Percentiles rank a stretch among this genome's conserved stretches.
phyloP scores from a whole-genome alignment of 2,888 invertebrate species.

The Hoplodrina ambigua region DNA sequence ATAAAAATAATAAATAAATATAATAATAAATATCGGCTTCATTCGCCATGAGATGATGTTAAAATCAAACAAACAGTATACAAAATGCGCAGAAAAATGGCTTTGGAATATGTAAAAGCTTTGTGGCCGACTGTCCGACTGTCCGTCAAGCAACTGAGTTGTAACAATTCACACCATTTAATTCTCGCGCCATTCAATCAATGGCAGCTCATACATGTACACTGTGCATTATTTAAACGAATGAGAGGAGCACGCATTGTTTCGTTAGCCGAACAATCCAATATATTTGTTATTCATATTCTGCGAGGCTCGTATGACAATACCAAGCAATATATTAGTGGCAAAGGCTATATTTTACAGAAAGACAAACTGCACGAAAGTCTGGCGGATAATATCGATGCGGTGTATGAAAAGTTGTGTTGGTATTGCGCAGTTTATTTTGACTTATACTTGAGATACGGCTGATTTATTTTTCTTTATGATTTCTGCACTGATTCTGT shows the following conservation, averaged over 20 bases:
- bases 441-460: constrained; percentile 18
- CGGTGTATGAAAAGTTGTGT: constrained; percentile 35
- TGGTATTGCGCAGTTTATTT: constrained; percentile 37
- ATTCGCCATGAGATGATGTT: too few species aligned
- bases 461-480: neutral
- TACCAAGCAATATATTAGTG: constrained; percentile 48
- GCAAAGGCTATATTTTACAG: constrained; percentile 50
- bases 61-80: neutral
- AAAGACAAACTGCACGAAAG: constrained; percentile 55
- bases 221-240: constrained; percentile 38
- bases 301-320: constrained; percentile 53
- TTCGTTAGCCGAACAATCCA: constrained; percentile 66
- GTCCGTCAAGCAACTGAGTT: constrained; percentile 16
- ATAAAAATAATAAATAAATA: too few species aligned
- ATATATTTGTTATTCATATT: constrained; percentile 73
- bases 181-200: constrained; percentile 46
- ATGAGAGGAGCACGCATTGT: constrained; percentile 36
- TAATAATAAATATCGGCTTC: too few species aligned
- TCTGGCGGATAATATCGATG: constrained; percentile 48
- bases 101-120: neutral
- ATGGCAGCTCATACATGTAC: constrained; percentile 24
- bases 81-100: neutral
- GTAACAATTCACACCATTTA: constrained; percentile 48
- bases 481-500: neutral
- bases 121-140: neutral